Evolutionary conservation across 2,797 vertebrate genomes (phyloP).

Genomic region (Aotus griseimembra): DNA sequence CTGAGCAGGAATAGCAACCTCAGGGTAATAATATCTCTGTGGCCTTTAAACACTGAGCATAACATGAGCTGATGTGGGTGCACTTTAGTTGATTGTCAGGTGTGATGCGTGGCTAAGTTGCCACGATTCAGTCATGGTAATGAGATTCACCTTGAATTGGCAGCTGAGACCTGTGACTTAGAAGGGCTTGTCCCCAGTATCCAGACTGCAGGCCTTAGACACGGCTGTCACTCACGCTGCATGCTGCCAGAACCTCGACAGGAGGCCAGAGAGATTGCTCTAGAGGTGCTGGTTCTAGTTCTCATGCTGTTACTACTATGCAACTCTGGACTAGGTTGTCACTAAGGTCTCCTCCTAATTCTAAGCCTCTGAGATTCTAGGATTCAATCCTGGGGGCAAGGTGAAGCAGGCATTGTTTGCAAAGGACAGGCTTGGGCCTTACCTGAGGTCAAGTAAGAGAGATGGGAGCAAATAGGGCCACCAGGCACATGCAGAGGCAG

Average conservation of each 20-base stretch:
- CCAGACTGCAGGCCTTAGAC: neutral
- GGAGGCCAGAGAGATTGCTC: neutral
- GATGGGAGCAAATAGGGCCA: neutral
- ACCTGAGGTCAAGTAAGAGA: neutral
- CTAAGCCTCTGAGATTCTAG: neutral
- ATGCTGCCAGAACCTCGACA: neutral
- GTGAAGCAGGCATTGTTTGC: neutral
- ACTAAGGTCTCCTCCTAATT: neutral
- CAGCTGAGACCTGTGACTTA: neutral
- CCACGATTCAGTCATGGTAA: too few relatives aligned
- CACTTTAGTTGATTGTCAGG: neutral
- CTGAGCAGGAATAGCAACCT: neutral
- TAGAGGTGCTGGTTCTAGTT: neutral
- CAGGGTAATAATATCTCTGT: neutral
- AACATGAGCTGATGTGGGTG: fast-evolving
- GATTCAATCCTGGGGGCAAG: neutral
- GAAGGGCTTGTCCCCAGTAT: neutral
- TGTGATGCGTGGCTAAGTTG: neutral
- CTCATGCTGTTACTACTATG: neutral
- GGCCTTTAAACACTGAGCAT: neutral
- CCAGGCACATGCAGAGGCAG: fast-evolving
- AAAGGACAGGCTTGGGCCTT: neutral
- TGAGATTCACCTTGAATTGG: neutral
- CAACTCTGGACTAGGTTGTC: neutral
- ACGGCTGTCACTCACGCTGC: neutral